phyloP scores from a whole-genome alignment of 2,797 vertebrate genomes.

The Siniperca obscura region DNA sequence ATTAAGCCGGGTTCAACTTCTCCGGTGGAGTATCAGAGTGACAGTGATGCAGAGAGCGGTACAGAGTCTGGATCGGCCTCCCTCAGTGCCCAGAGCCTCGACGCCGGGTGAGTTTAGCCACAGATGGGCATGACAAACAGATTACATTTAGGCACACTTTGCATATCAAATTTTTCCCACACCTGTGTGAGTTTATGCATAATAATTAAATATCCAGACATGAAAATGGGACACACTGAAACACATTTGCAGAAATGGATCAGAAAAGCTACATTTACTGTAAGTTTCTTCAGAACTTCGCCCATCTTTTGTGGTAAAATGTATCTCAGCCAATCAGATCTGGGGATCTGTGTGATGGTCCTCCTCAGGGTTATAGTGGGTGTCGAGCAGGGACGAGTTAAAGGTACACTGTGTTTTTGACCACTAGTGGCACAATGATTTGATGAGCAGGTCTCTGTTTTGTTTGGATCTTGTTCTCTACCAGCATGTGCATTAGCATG shows the following conservation, averaged over 20 bases:
- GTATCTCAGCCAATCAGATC: neutral
- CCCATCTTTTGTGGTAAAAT: neutral
- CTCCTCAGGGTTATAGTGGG: neutral
- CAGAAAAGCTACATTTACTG: neutral
- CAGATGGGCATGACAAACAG: neutral
- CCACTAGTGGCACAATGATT: neutral
- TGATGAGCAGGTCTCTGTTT: neutral
- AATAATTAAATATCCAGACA: neutral
- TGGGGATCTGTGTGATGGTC: neutral
- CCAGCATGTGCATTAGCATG: neutral
- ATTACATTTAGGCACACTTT: neutral
- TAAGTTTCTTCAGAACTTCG: neutral
- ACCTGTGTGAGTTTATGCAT: neutral
- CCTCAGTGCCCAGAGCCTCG: constrained; percentile 82
- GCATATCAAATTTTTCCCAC: too few relatives aligned
- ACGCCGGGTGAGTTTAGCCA: constrained; percentile 75
- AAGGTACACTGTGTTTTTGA: neutral
- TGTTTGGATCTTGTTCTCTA: neutral
- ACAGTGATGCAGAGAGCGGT: constrained; percentile 91
- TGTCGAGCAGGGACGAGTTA: neutral
- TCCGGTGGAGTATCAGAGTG: constrained; percentile 92
- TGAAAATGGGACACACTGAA: neutral
- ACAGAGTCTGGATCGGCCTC: constrained; percentile 89
- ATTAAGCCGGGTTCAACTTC: constrained; percentile 92
- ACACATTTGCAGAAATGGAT: neutral